phyloP scores from a whole-genome alignment of 2,888 invertebrate species.

The Melinaea menophilus region DNA sequence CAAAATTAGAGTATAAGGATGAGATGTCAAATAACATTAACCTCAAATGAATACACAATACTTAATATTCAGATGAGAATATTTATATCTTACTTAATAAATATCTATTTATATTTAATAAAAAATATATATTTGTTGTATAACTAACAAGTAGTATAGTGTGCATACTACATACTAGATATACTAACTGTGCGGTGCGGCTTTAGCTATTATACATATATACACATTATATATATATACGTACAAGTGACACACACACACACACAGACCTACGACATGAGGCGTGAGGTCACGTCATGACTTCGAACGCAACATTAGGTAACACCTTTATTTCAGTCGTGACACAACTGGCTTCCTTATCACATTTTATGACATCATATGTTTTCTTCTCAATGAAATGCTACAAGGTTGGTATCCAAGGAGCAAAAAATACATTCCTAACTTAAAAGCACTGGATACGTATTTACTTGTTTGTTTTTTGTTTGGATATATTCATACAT shows the following conservation, averaged over 20 bases:
- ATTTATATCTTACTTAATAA: no score
- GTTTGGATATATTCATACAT: constrained; percentile 22
- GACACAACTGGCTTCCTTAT: constrained; percentile 50
- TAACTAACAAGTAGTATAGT: no score
- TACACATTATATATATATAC: not conserved
- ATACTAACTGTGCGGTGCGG: not conserved
- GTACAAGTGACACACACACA: not conserved
- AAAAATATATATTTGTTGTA: no score
- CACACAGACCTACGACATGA: constrained; percentile 20
- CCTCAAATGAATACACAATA: not conserved
- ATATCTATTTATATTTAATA: no score
- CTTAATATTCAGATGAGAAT: not conserved
- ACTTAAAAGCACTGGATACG: constrained; percentile 13
- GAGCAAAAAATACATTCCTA: constrained; percentile 24
- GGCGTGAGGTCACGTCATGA: constrained; percentile 47
- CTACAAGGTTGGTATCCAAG: constrained; percentile 37
- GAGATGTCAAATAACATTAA: not conserved
- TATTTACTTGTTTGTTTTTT: constrained; percentile 21
- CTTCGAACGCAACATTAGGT: constrained; percentile 41
- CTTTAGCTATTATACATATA: not conserved
- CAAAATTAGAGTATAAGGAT: not conserved
- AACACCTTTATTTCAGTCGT: constrained; percentile 50
- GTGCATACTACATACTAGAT: no score
- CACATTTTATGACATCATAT: constrained; percentile 46
- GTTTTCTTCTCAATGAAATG: constrained; percentile 39